These are phyloP conservation scores for Strix aluco DNA, from an alignment of 2,113 vertebrate species.

Conservation along the genomic window DNA sequence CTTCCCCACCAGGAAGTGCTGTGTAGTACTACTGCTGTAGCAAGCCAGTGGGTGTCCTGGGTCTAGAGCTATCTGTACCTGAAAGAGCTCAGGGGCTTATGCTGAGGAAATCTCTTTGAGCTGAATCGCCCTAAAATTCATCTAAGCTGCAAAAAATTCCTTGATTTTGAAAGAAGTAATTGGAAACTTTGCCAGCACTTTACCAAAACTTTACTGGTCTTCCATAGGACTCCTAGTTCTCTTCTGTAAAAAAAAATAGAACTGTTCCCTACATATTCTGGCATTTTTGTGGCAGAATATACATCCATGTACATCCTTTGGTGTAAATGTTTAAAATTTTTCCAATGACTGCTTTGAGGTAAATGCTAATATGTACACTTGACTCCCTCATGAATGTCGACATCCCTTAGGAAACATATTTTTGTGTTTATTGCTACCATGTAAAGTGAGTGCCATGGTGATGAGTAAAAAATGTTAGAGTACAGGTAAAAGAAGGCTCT, in stretches of 20 bases:
- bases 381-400: background rate
- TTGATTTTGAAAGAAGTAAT: background rate
- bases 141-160: background rate
- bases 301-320: background rate
- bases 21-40: background rate
- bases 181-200: background rate
- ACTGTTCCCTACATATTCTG: background rate
- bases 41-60: background rate
- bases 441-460: background rate
- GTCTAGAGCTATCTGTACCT: background rate
- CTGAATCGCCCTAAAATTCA: background rate
- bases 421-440: background rate
- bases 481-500: background rate
- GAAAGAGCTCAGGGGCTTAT: background rate
- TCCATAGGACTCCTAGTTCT: background rate
- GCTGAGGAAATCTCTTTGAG: background rate
- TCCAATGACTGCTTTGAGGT: background rate
- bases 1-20: background rate
- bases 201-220: background rate
- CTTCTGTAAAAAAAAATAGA: background rate
- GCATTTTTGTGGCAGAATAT: background rate
- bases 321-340: background rate
- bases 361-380: background rate
- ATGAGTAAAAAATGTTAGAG: background rate
- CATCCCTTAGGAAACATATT: background rate